phyloP scores from a whole-genome alignment of 2,797 vertebrate species.

The Chelon auratus region DNA sequence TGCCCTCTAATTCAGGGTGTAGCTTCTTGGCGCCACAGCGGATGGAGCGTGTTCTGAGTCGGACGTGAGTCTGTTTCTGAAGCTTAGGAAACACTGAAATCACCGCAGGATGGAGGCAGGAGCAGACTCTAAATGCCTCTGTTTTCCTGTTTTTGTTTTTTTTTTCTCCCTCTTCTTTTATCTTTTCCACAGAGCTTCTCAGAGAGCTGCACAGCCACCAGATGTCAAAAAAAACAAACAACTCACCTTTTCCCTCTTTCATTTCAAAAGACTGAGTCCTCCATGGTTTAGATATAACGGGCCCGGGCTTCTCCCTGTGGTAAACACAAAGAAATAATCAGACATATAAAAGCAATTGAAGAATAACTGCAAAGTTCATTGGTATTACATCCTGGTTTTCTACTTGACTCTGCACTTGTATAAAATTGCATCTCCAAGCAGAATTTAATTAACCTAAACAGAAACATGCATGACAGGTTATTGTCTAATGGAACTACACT shows the following conservation, averaged over 20 bases:
- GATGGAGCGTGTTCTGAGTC: background rate
- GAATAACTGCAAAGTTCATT: background rate
- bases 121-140: background rate
- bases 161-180: too few relatives aligned
- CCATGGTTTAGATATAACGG: conserved; percentile 6
- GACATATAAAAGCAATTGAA: background rate
- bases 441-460: background rate
- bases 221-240: background rate
- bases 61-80: conserved; percentile 20
- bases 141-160: background rate
- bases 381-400: background rate
- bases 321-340: background rate
- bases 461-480: background rate
- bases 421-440: background rate
- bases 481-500: background rate
- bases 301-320: conserved; percentile 33
- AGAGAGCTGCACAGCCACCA: too few relatives aligned
- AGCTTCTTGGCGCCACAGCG: background rate
- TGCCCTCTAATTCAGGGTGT: background rate
- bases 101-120: conserved; percentile 10
- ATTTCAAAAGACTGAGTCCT: conserved; percentile 54
- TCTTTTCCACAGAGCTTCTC: too few relatives aligned
- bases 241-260: conserved; percentile 74
- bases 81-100: conserved; percentile 25
- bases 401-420: background rate